Evolutionary conservation across 2,888 invertebrate species (phyloP), one percentile per base, ranked within the genome.

Genomic region (Drosophila kambysellisi): DNA sequence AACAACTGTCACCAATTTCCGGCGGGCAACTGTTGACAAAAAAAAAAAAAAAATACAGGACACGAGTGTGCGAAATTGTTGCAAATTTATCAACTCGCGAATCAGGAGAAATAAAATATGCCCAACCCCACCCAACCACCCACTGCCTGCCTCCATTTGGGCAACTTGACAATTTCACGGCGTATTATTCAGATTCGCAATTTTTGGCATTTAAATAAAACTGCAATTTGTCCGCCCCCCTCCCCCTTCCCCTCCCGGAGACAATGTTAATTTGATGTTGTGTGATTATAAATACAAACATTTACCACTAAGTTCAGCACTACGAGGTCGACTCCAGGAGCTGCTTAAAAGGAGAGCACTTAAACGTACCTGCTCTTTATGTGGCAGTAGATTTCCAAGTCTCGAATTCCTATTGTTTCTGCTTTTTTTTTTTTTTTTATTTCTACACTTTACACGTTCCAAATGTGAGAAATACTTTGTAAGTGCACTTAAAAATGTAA

Each of bases 1-100:
- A 91, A 91, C 91, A 92, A 92, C 91, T 92, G 92, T 92, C 91
- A 88, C 92, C 91, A 92, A 90, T 81, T 81, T 79, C 61, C 77
- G 78, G 43, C 75, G 65, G 73, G 76, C 68, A 71, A 76, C 75
- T 71, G 76, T 61, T 65, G 75, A 61, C 63, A 81, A 63, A 37
- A 53, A 46, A 72, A 30, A 58, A 61, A 57, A 81, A n/a, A n/a
- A n/a, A n/a, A n/a, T n/a, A 79, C 66, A 63, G 35, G 65, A 58
- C 82, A 80, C 91, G 88, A 90, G 83, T 90, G 92, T 87, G 81
- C 91, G 81, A 86, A 92, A 92, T 90, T 88, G 89, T 84, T 85
- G 86, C 79, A 85, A 83, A 92, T 92, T 92, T 92, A 86, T 92
- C 92, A 92, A 86, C 65, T 90, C 74, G 90, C 89, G 88, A 85